These are phyloP conservation scores for Caranx melampygus DNA, from an alignment of 2,113 vertebrate genomes.

Conservation along the genomic window DNA sequence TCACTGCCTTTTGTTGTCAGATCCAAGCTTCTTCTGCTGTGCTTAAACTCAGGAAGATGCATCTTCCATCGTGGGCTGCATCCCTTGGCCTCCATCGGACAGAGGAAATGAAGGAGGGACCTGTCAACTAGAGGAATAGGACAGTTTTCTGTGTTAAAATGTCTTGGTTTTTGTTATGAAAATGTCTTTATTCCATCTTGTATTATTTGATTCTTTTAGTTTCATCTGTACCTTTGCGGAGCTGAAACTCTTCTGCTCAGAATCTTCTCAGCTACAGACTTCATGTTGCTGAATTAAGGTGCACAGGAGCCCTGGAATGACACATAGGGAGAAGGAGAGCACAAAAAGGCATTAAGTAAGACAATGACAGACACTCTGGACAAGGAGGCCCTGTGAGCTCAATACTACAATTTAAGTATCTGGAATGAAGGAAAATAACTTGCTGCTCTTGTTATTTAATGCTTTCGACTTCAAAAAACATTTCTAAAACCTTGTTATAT, in stretches of 20 bases:
- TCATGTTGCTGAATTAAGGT: constrained; percentile 60
- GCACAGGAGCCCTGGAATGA: constrained; percentile 13
- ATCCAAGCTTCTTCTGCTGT: not conserved
- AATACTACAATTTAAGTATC: no score
- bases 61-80: constrained; percentile 36
- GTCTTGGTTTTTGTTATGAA: not conserved
- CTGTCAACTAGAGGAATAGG: not conserved
- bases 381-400: no score
- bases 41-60: constrained; percentile 9
- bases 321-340: not conserved
- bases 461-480: no score
- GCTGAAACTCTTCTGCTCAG: constrained; percentile 17
- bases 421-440: no score
- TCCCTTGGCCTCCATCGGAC: constrained; percentile 55
- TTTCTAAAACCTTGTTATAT: not conserved
- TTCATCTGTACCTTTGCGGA: constrained; percentile 18
- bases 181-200: no score
- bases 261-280: constrained; percentile 74
- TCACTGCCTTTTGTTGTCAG: not conserved
- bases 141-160: not conserved
- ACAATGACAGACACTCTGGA: not conserved
- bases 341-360: not conserved
- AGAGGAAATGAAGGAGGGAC: constrained; percentile 28
- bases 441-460: no score
- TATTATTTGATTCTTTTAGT: not conserved